Base-by-base conservation (phyloP, 2,113 vertebrate species). In the Colius striatus region DNA sequence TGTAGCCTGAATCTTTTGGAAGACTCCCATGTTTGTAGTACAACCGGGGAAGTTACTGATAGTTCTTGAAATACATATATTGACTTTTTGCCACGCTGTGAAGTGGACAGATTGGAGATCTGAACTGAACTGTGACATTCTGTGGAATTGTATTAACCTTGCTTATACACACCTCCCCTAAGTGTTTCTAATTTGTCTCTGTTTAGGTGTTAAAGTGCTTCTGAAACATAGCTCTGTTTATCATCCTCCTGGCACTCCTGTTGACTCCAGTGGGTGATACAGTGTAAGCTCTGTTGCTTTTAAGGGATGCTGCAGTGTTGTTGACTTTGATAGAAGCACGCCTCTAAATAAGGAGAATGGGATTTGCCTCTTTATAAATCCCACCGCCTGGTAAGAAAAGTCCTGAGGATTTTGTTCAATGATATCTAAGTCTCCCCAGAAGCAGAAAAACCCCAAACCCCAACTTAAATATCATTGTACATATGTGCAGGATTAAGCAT, bases 141-240 rank as follows among this genome's bases (percentile, higher is more conserved):
- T 0, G 0, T 93, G 74, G 83, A 67, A 54, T 82, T 86, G 65
- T 51, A 62, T 84, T 92, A 93, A 92, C 85, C 90, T 94, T 82
- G 34, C 47, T 61, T 75, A 48, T 47, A 84, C 62, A 53, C 75
- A 51, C 57, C 70, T 92, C 55, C 79, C 48, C 29, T 54, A 68
- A 93, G 61, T 32, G 11, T 26, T 83, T 79, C 92, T 93, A 78
- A 92, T 97, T 94, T 92, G 89, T 92, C 93, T 89, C 94, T 94
- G 87, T 78, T 86, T 43, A 38, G 41, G 66, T 90, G 88, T 71
- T 95, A 58, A 86, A 90, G 77, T 87, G 76, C 81, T 89, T 57
- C 66, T 82, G 95, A 72, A 84, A 16, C 57, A 68, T 48, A 47
- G 90, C 86, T 94, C 63, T 12, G 34, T 85, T 93, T 80, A 18